Percentiles rank a stretch among this genome's conserved stretches.
Conservation (phyloP, 2,113 vertebrate genomes). For the Cheirogaleus medius region DNA sequence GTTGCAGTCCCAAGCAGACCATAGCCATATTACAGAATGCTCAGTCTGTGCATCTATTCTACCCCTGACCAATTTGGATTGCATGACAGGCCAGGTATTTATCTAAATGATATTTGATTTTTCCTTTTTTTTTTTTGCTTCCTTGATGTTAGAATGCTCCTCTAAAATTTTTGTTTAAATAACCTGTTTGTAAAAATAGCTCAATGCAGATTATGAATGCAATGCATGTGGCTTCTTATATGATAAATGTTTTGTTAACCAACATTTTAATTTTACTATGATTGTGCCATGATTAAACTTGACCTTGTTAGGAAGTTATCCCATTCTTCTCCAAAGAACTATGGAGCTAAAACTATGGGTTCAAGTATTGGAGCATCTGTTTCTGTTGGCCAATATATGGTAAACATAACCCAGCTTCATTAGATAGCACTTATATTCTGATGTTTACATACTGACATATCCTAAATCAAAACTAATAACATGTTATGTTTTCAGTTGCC, state of each 20-base stretch:
- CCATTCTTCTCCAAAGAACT: not conserved
- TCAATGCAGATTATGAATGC: not conserved
- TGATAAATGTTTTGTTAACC: not conserved
- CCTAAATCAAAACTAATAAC: not conserved
- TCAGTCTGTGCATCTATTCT: not conserved
- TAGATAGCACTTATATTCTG: not conserved
- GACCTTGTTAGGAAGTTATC: not conserved
- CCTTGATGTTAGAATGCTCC: not conserved
- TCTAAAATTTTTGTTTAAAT: slow-evolving; percentile 55
- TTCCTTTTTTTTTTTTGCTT: not conserved
- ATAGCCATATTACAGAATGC: slow-evolving; percentile 10
- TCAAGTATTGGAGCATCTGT: not conserved
- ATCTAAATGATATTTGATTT: not conserved
- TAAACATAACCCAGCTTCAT: not conserved
- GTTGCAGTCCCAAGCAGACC: not conserved
- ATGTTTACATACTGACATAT: not conserved
- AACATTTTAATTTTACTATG: not conserved
- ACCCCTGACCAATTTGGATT: not conserved
- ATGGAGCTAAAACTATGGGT: not conserved
- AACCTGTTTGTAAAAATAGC: slow-evolving; percentile 2
- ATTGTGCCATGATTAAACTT: not conserved
- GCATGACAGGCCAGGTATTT: not conserved
- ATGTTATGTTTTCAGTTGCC: not conserved
- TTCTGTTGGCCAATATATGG: not conserved
- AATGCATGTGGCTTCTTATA: not conserved